Evolutionary conservation across 2,113 vertebrate species (phyloP).

Genomic region (Microtus pennsylvanicus): DNA sequence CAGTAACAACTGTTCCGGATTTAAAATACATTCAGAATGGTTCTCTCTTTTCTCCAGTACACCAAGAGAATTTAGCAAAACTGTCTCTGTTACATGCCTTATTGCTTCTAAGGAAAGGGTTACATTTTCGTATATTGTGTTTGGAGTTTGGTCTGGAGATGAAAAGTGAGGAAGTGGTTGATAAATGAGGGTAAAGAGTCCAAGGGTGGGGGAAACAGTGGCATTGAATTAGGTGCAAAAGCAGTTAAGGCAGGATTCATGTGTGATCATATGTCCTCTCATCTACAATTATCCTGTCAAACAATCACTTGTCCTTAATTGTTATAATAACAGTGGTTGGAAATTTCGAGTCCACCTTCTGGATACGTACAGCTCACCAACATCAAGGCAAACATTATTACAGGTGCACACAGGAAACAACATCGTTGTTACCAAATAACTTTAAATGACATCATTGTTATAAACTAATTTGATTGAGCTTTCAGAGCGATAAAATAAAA

Average conservation of each 20-base stretch:
- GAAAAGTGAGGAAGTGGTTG: not conserved
- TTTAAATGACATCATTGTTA: not conserved
- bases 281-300: not conserved
- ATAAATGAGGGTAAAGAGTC: not conserved
- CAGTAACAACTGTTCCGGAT: not conserved
- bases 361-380: not conserved
- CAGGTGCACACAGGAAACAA: constrained; percentile 7
- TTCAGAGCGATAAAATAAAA: not conserved
- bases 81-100: not conserved
- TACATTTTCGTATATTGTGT: not conserved
- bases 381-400: not conserved
- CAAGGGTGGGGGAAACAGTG: not conserved
- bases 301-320: not conserved
- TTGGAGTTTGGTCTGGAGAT: not conserved
- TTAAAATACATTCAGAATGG: not conserved
- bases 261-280: not conserved
- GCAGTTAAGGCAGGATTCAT: not conserved
- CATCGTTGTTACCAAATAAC: constrained; percentile 1
- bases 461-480: not conserved
- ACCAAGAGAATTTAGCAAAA: not conserved
- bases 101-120: not conserved
- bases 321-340: not conserved
- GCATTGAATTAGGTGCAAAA: not conserved
- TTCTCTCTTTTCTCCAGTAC: not conserved
- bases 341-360: not conserved